These are phyloP conservation scores for Ammodytes dubius DNA, from an alignment of 2,113 vertebrate genomes.

Conservation along the genomic window DNA sequence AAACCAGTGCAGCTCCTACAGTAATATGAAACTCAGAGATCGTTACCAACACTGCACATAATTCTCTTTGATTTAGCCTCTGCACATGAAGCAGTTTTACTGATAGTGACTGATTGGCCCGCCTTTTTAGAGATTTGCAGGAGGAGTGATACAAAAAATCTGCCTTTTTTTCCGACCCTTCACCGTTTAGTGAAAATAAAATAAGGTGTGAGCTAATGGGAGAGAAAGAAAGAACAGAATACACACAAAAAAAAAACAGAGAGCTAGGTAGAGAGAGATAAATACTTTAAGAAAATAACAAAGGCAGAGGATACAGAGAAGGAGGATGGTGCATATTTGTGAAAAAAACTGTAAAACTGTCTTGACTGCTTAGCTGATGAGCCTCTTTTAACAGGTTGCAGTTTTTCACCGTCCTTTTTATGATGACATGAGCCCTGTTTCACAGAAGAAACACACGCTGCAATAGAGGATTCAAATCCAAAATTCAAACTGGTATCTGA, in stretches of 20 bases:
- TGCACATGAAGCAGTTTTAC: slow-evolving; percentile 32
- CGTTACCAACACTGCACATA: neutral
- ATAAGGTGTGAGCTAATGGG: slow-evolving; percentile 22
- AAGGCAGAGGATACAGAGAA: neutral
- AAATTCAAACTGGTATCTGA: neutral
- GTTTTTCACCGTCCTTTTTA: slow-evolving; percentile 4
- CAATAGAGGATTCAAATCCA: neutral
- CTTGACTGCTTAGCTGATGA: neutral
- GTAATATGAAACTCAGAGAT: slow-evolving; percentile 19
- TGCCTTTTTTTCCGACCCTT: neutral
- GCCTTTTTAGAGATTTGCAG: slow-evolving; percentile 15
- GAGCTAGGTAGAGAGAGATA: neutral
- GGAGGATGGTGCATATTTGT: neutral
- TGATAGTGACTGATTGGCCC: neutral
- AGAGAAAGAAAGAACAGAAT: neutral
- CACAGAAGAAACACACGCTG: neutral
- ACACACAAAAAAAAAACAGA: neutral
- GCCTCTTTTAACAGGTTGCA: slow-evolving; percentile 2
- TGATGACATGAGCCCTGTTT: slow-evolving; percentile 2
- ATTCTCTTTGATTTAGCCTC: slow-evolving; percentile 35
- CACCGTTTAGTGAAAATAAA: slow-evolving; percentile 26
- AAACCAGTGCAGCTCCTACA: slow-evolving; percentile 1
- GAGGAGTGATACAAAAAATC: slow-evolving; percentile 11
- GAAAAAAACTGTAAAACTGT: neutral
- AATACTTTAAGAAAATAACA: neutral